These are phyloP conservation scores for Nautilus pompilius DNA, from an alignment of 1,140 invertebrate genomes.

Conservation along the genomic window DNA sequence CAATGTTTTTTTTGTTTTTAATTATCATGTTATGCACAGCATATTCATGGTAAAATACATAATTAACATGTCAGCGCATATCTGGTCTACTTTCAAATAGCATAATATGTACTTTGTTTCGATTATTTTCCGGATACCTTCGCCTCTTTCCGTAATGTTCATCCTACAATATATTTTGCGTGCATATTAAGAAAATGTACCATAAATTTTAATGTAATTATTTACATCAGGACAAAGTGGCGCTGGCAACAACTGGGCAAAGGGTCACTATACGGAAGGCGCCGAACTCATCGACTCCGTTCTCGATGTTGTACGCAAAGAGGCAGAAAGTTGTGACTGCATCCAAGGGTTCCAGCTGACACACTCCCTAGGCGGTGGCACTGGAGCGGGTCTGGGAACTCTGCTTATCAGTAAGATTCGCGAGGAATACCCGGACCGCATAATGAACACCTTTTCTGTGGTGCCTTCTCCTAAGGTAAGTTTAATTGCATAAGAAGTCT, in stretches of 20 bases:
- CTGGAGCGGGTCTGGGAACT: slow-evolving; percentile 76
- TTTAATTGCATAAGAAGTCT: background rate
- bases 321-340: slow-evolving; percentile 70
- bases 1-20: too few species aligned
- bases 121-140: too few species aligned
- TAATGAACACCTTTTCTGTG: slow-evolving; percentile 88
- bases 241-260: slow-evolving; percentile 84
- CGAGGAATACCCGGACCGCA: slow-evolving; percentile 74
- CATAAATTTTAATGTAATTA: too few species aligned
- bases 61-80: too few species aligned
- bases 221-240: slow-evolving; percentile 63
- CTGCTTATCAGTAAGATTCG: slow-evolving; percentile 62
- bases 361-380: slow-evolving; percentile 75
- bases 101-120: too few species aligned
- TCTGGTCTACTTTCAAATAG: too few species aligned
- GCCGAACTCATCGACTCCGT: slow-evolving; percentile 81
- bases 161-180: too few species aligned
- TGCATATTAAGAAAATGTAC: too few species aligned
- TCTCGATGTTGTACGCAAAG: slow-evolving; percentile 77
- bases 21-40: too few species aligned
- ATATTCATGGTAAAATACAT: too few species aligned
- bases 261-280: slow-evolving; percentile 91
- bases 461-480: slow-evolving; percentile 81
- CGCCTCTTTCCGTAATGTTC: too few species aligned
- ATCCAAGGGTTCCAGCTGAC: slow-evolving; percentile 62